Evolutionary conservation across 2,888 invertebrate species (phyloP), one percentile per base, ranked within the genome.

Genomic region (Mantis religiosa): DNA sequence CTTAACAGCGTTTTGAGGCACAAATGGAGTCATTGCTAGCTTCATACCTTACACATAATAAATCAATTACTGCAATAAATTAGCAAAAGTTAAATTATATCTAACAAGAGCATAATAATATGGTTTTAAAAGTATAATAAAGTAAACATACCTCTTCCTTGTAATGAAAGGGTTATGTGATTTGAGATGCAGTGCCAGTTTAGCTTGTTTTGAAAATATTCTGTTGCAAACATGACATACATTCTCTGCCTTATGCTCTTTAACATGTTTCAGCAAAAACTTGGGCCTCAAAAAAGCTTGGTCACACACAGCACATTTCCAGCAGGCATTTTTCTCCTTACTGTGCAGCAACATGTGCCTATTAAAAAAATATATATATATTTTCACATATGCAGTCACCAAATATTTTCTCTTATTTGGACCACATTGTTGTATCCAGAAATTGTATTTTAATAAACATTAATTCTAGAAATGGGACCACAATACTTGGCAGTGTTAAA

Each of bases 291-390:
- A 82, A 47, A 90, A 90, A 9, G 86, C 83, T 83, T 90, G 89
- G 14, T 86, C 71, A 84, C 90, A 90, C n/a, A 89, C 85, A 30
- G 84, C 87, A 28, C 90, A 90, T n/a, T 54, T 82, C 85, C 28
- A 9, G 71, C 83, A 84, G 41, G 81, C 28, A 81, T 28, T 83
- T 47, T 88, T 81, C 28, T 84, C 85, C 41, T 89, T 27, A 7
- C 87, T 81, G 85, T 90, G 90, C 8, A 85, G 82, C 83, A 88
- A 71, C 54, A 90, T 47, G n/a, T 90, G 90, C 71, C 89, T 89
- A n/a, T 25, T 20, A 71, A 71, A 71, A 71, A 28, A 82, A 88
- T n/a, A n/a, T n/a, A 71, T 83, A 34, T 7, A 12, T 27, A n/a
- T 28, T 82, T 82, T 12, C 15, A 28, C n/a, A 28, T 28, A 82